phyloP scores from a whole-genome alignment of 2,888 invertebrate genomes.

The Stenodera caucasica region DNA sequence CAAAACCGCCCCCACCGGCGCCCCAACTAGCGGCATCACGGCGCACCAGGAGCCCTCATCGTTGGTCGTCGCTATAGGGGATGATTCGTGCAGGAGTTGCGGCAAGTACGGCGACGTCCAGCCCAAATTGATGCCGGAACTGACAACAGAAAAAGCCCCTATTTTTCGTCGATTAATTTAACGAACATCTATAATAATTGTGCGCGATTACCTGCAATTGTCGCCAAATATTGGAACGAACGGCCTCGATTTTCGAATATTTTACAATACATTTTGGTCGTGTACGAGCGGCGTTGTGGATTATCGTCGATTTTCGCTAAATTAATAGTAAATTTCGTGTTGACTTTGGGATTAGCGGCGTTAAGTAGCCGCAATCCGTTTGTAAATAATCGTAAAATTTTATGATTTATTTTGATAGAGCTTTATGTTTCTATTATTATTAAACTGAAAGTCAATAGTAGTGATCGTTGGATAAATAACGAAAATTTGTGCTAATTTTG shows the following conservation, averaged over 20 bases:
- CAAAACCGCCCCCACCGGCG: slow-evolving; percentile 64
- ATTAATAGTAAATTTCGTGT: background rate
- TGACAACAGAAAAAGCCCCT: slow-evolving; percentile 46
- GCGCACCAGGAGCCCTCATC: slow-evolving; percentile 65
- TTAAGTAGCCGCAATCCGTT: background rate
- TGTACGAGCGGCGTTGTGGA: background rate
- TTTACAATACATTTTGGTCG: background rate
- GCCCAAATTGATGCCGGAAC: slow-evolving; percentile 53
- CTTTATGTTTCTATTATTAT: background rate
- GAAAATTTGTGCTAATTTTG: background rate
- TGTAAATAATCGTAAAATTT: background rate
- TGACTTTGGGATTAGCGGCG: background rate
- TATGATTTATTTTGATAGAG: background rate
- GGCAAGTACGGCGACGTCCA: slow-evolving; percentile 65
- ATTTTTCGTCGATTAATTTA: slow-evolving; percentile 13
- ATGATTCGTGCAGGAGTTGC: slow-evolving; percentile 55
- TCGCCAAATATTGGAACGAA: slow-evolving; percentile 47
- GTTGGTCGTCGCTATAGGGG: slow-evolving; percentile 57
- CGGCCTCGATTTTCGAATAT: slow-evolving; percentile 22
- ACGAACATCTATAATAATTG: background rate
- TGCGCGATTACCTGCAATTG: slow-evolving; percentile 42
- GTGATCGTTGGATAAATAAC: background rate
- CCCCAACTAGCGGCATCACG: slow-evolving; percentile 67
- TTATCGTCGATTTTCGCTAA: background rate
- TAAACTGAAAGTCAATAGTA: background rate